Evolutionary conservation across 2,888 invertebrate genomes (phyloP), one percentile per base, ranked within the genome.

Genomic region (Dioctria rufipes): DNA sequence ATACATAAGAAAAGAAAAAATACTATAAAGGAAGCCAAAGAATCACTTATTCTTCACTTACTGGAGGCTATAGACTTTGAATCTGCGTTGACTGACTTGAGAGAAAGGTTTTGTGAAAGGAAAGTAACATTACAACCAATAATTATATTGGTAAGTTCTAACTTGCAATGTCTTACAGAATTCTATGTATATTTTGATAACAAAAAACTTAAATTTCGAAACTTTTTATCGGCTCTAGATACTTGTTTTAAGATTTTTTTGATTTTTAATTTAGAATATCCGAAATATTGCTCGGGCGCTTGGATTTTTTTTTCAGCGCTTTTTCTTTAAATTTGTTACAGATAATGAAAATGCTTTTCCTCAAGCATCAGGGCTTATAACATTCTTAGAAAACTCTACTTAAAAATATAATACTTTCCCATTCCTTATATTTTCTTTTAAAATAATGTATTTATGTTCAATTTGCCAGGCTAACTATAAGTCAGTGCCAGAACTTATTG

Each of bases 191-290:
- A 39, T 37, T 40, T 65, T 65, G 65, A 65, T 40, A 13, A n/a
- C 11, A 13, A n/a, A 65, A 65, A 40, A 39, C 3, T 65, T 40
- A 65, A 40, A 65, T 65, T 65, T 4, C 13, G 11, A 40, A 39
- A 8, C 39, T 65, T 65, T 11, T 65, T 65, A 40, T 65, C 39
- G 5, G 65, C 40, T 65, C 13, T 65, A 37, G 40, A 65, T 40
- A 9, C 9, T 3, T 65, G 65, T 65, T 39, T 65, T 65, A 65
- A 65, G 39, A 65, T 65, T n/a, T 65, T 65, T 65, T 3, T 6
- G 37, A 6, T 65, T 65, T 65, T 65, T 5, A 65, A 65, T 39
- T 65, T 65, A 40, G 5, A 65, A 40, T 65, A 65, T 65, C 65
- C 65, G 39, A 6, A 9, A 11, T 65, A 65, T 65, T 65, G 39